Conservation (phyloP, 64 coral and sea anemone species). For the Platygyra sinensis region DNA sequence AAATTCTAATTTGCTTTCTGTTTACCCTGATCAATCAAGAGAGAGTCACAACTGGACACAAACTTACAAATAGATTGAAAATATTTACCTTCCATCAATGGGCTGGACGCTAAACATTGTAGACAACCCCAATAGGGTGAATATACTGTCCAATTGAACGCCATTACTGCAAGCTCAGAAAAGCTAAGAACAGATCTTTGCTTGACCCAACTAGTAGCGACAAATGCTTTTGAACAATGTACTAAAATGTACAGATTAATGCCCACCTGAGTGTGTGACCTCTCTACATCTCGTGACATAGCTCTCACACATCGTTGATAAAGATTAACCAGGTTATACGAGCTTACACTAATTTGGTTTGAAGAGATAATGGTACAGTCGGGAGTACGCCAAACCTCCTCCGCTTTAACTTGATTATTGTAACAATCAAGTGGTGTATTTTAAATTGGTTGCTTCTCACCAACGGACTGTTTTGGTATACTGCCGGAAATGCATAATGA, state of each 20-base stretch:
- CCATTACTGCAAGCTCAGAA: neutral
- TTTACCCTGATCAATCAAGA: no score
- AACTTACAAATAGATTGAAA: no score
- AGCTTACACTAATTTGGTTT: neutral
- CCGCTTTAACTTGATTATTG: neutral
- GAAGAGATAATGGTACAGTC: constrained; percentile 19
- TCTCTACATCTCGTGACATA: neutral
- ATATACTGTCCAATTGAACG: neutral
- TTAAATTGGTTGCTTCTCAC: neutral
- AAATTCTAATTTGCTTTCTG: no score
- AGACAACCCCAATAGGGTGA: constrained; percentile 16
- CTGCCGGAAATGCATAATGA: neutral
- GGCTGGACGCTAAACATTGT: neutral
- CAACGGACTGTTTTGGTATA: neutral
- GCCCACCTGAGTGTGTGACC: neutral
- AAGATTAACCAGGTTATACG: neutral
- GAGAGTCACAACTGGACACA: no score
- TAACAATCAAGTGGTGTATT: neutral
- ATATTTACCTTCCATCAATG: constrained; percentile 5
- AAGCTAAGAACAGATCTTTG: neutral
- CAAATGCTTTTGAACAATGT: neutral
- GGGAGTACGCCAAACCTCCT: neutral
- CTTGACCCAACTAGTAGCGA: neutral
- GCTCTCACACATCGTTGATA: neutral
- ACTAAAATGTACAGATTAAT: neutral